Conservation (phyloP, 2,888 invertebrate species). For the Tachystola acroxantha region DNA sequence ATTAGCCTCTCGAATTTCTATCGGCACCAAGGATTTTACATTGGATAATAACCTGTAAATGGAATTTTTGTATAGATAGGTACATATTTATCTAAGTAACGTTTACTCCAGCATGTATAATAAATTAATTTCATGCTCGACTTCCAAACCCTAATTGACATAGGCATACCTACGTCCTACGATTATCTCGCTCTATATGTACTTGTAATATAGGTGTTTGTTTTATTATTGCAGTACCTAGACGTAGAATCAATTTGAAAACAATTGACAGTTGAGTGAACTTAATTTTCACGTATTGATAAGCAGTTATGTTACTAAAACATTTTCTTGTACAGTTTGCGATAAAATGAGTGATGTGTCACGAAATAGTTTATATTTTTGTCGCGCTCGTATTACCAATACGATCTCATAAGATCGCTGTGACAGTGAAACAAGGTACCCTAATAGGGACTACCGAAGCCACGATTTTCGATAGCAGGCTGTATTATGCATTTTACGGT, state of each 20-base stretch:
- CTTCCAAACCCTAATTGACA: too few species aligned
- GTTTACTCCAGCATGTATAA: not conserved
- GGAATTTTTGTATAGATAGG: constrained; percentile 7
- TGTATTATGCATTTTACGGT: constrained; percentile 57
- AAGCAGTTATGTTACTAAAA: not conserved
- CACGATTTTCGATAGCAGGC: constrained; percentile 41
- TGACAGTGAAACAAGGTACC: constrained; percentile 47
- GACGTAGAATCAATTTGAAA: constrained; percentile 23
- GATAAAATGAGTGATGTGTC: constrained; percentile 26
- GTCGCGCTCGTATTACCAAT: constrained; percentile 19
- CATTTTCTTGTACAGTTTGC: constrained; percentile 1
- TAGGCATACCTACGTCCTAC: too few species aligned
- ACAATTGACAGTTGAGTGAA: constrained; percentile 32
- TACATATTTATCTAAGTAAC: not conserved
- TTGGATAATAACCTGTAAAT: constrained; percentile 62
- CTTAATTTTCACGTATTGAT: constrained; percentile 19
- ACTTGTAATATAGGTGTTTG: too few species aligned
- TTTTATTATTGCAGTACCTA: too few species aligned
- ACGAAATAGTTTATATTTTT: constrained; percentile 20
- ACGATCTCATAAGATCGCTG: constrained; percentile 31
- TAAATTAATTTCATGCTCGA: not conserved
- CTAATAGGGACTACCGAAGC: constrained; percentile 38
- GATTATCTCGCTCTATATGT: too few species aligned
- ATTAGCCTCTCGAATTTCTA: constrained; percentile 35
- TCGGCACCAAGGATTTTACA: constrained; percentile 26